Evolutionary conservation across 2,888 invertebrate species (phyloP).

Genomic region (Nemotelus nigrinus): DNA sequence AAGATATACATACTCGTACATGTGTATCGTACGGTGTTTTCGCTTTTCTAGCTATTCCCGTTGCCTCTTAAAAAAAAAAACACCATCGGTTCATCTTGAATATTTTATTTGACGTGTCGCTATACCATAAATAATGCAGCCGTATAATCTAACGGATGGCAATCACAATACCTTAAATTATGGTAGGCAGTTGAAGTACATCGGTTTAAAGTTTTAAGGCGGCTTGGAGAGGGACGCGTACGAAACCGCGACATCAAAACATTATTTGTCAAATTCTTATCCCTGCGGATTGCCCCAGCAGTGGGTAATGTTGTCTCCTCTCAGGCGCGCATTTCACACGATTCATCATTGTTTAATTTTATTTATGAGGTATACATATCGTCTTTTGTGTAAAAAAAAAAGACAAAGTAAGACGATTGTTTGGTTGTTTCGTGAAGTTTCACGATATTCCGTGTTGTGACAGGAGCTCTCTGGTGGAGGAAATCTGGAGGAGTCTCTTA

Average conservation of each 20-base stretch:
- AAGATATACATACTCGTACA: neutral
- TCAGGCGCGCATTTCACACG: slow-evolving; percentile 51
- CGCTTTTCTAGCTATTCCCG: neutral
- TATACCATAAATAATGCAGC: slow-evolving; percentile 25
- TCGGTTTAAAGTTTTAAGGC: slow-evolving; percentile 1
- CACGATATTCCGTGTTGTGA: neutral
- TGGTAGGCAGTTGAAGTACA: slow-evolving; percentile 8
- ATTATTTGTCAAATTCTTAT: slow-evolving; percentile 35
- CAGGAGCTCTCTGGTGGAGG: neutral
- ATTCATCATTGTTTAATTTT: slow-evolving; percentile 56
- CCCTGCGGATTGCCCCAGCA: neutral
- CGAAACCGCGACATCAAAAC: neutral
- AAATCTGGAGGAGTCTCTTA: too few species aligned
- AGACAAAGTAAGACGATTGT: slow-evolving; percentile 25
- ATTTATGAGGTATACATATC: slow-evolving; percentile 51
- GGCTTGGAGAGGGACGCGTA: neutral
- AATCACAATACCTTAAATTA: slow-evolving; percentile 37
- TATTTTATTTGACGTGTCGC: slow-evolving; percentile 34
- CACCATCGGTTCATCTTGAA: slow-evolving; percentile 31
- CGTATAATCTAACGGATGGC: slow-evolving; percentile 30
- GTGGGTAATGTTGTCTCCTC: slow-evolving; percentile 11
- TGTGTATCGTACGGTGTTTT: neutral
- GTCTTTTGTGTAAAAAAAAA: slow-evolving; percentile 20
- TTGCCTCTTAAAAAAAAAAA: neutral
- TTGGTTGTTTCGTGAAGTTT: slow-evolving; percentile 24